These are phyloP conservation scores for Lagopus muta DNA, from an alignment of 2,113 vertebrate genomes.

Conservation along the genomic window DNA sequence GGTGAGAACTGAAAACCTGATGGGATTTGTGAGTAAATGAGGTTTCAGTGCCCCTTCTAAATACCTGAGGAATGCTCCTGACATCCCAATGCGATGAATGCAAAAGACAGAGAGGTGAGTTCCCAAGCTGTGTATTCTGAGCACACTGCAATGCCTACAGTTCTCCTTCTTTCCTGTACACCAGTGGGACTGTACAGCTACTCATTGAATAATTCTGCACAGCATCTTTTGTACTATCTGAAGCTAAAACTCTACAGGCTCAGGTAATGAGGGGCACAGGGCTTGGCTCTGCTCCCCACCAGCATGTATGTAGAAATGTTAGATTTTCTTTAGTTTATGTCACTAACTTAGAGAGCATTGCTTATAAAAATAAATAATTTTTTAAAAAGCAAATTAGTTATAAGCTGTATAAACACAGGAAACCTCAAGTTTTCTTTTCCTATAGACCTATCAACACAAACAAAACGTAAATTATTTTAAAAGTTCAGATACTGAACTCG, in stretches of 20 bases:
- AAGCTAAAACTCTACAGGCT: background rate
- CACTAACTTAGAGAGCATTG: background rate
- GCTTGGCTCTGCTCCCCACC: background rate
- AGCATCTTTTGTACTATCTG: background rate
- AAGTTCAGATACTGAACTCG: slow-evolving; percentile 25
- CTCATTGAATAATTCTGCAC: background rate
- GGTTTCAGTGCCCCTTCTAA: background rate
- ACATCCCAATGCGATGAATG: background rate
- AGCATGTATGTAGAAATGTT: fast-evolving
- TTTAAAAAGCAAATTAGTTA: background rate
- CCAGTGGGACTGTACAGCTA: background rate
- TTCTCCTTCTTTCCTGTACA: background rate
- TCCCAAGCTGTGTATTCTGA: background rate
- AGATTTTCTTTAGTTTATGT: background rate
- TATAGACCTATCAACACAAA: background rate
- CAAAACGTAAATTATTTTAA: slow-evolving; percentile 47
- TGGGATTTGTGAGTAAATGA: slow-evolving; percentile 16
- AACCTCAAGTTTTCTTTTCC: background rate
- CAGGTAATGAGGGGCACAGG: fast-evolving
- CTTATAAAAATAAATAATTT: background rate
- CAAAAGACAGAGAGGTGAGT: background rate
- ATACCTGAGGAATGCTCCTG: background rate
- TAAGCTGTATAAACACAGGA: background rate
- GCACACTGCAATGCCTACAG: background rate
- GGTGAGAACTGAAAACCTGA: background rate